Conservation (phyloP, 2,113 vertebrate genomes). For the Okapia johnstoni region DNA sequence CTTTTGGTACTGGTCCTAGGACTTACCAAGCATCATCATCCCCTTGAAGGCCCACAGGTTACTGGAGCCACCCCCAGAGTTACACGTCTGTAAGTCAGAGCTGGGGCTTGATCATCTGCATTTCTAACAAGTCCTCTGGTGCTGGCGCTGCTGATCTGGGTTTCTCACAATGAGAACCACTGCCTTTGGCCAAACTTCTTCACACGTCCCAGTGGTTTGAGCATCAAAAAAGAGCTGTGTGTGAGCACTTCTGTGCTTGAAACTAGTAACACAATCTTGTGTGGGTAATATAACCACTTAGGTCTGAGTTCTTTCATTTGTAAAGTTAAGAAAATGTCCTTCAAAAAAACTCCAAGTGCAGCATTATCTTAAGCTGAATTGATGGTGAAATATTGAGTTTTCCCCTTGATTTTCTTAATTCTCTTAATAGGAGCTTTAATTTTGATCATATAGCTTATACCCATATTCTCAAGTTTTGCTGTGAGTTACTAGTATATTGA, state of each 20-base stretch:
- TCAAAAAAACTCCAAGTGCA: not conserved
- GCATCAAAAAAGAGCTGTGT: not conserved
- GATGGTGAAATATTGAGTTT: not conserved
- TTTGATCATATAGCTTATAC: not conserved
- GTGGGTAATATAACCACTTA: not conserved
- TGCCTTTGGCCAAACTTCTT: not conserved
- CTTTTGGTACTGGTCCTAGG: not conserved
- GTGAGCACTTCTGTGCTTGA: not conserved
- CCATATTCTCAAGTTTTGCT: not conserved
- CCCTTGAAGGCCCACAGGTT: not conserved
- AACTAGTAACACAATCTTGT: not conserved
- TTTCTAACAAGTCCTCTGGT: not conserved
- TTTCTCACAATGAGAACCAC: not conserved
- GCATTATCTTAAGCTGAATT: not conserved
- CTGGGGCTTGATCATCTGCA: not conserved
- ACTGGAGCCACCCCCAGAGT: not conserved
- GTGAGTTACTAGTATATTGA: not conserved
- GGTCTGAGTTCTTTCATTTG: not conserved
- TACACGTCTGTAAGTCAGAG: not conserved
- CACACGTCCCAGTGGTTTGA: not conserved
- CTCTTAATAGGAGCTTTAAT: not conserved
- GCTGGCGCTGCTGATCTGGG: not conserved
- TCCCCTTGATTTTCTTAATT: slow-evolving; percentile 6
- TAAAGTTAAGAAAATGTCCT: not conserved
- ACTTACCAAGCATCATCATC: not conserved